Conservation (phyloP, 2,797 vertebrate species). For the Sternotherus odoratus region DNA sequence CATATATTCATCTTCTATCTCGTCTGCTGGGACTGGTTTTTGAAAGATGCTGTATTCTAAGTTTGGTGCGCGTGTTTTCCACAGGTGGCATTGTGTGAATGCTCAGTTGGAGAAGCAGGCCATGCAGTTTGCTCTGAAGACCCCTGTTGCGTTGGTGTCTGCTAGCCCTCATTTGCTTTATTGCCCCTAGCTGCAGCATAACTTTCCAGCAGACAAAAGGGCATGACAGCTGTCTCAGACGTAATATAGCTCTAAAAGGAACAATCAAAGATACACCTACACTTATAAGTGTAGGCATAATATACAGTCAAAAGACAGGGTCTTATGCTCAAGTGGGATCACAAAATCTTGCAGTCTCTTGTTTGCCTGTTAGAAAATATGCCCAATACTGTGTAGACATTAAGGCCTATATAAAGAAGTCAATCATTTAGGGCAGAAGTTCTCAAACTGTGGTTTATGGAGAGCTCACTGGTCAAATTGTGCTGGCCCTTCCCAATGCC, state of each 20-base stretch:
- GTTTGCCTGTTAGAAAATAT: background rate
- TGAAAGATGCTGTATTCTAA: background rate
- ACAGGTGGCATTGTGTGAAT: background rate
- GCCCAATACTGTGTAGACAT: background rate
- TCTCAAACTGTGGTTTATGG: background rate
- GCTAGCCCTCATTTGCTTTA: background rate
- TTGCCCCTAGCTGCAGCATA: background rate
- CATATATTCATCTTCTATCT: background rate
- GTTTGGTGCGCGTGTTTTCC: background rate
- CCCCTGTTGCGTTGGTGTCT: background rate
- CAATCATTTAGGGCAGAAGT: background rate
- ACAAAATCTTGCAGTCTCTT: background rate
- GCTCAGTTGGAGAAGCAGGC: background rate
- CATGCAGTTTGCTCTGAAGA: background rate
- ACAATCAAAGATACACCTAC: background rate
- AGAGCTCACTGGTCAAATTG: background rate
- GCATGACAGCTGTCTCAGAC: background rate
- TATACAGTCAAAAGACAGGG: background rate
- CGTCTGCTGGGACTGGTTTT: background rate
- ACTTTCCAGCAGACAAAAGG: background rate
- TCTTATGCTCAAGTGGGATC: background rate
- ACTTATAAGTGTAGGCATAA: background rate
- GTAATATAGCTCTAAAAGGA: background rate
- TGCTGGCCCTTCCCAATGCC: background rate
- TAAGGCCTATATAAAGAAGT: background rate